A percentile compares a stretch with the other conserved stretches of the same genome.
Evolutionary conservation across 1,140 invertebrate genomes (phyloP).

Genomic region (Euschistus heros): DNA sequence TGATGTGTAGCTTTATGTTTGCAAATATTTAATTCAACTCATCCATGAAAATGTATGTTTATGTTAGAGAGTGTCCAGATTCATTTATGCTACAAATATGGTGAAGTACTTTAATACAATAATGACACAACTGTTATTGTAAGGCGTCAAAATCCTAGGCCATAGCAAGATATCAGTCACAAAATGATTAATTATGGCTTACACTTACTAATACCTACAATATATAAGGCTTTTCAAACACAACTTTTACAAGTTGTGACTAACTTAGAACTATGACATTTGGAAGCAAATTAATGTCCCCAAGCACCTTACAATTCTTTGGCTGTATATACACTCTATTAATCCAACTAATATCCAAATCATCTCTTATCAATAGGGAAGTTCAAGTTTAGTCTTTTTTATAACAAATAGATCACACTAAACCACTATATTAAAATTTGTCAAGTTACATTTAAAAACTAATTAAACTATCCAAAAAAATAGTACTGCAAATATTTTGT

Average conservation of each 20-base stretch:
- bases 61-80: neutral
- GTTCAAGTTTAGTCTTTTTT: conserved; percentile 7
- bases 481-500: no score
- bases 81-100: no score
- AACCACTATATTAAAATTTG: no score
- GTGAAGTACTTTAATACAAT: no score
- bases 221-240: conserved; percentile 19
- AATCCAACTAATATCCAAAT: conserved; percentile 4
- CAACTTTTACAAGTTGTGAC: conserved; percentile 13
- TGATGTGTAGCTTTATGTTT: neutral
- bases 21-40: neutral
- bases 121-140: conserved; percentile 11
- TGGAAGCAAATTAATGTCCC: conserved; percentile 22
- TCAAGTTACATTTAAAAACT: no score
- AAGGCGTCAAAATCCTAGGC: conserved; percentile 21
- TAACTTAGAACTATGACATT: conserved; percentile 22
- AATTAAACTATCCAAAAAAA: no score
- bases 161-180: conserved; percentile 23
- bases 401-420: no score
- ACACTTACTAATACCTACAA: conserved; percentile 14
- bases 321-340: conserved; percentile 23
- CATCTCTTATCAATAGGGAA: conserved; percentile 21
- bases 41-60: neutral
- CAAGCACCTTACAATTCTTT: conserved; percentile 23
- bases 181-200: conserved; percentile 22